Evolutionary conservation across 2,888 invertebrate genomes (phyloP).

Genomic region (Theretra japonica): DNA sequence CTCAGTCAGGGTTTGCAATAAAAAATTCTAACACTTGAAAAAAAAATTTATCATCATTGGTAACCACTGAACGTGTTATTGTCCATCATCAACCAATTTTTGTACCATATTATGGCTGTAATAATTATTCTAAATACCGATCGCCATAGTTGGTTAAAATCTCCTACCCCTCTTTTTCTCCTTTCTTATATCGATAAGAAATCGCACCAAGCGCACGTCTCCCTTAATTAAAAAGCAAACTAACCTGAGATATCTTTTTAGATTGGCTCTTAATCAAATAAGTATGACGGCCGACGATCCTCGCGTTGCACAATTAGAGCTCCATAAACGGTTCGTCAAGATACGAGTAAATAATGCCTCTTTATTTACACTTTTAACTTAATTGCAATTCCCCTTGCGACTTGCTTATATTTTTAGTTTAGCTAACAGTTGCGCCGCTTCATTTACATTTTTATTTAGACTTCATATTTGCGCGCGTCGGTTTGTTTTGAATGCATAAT

Average conservation of each 20-base stretch:
- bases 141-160: too few relatives aligned
- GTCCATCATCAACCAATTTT: too few relatives aligned
- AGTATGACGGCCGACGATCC: background rate
- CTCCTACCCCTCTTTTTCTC: too few relatives aligned
- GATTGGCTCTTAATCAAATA: slow-evolving; percentile 15
- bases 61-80: too few relatives aligned
- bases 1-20: too few relatives aligned
- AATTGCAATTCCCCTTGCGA: slow-evolving; percentile 2
- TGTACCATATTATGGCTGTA: too few relatives aligned
- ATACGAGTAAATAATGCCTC: slow-evolving; percentile 14
- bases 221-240: background rate
- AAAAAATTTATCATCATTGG: too few relatives aligned
- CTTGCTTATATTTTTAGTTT: slow-evolving; percentile 12
- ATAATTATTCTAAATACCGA: too few relatives aligned
- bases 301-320: background rate
- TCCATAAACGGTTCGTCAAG: background rate
- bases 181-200: too few relatives aligned
- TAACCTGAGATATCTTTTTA: background rate
- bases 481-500: background rate
- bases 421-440: background rate
- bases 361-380: slow-evolving; percentile 27
- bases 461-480: background rate
- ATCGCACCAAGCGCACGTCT: too few relatives aligned
- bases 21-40: too few relatives aligned
- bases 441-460: slow-evolving; percentile 15